Conservation (phyloP, 1,140 invertebrate species). For the Eriocheir sinensis region DNA sequence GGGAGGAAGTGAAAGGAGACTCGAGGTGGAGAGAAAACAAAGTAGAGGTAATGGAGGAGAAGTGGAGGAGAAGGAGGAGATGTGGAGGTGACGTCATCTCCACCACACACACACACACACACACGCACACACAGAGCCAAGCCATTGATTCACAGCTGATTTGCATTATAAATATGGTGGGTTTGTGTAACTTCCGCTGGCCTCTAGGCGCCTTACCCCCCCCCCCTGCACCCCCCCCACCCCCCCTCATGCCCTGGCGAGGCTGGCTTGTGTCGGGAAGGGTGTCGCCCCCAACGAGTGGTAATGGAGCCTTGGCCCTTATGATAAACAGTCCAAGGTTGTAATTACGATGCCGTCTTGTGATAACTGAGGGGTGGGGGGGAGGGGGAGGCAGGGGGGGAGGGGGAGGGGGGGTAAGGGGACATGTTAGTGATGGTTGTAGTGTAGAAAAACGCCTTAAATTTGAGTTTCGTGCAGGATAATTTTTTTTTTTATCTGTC, state of each 20-base stretch:
- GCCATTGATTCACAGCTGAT: conserved; percentile 74
- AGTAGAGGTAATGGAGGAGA: not conserved
- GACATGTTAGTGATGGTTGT: conserved; percentile 39
- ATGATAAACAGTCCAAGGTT: conserved; percentile 50
- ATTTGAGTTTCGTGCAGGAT: conserved; percentile 39
- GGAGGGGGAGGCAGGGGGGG: conserved; percentile 3
- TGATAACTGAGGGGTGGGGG: conserved; percentile 41
- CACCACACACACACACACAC: conserved; percentile 28
- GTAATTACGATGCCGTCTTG: conserved; percentile 55
- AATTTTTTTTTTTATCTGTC: not conserved
- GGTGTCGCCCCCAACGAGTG: conserved; percentile 16
- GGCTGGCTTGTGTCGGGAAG: conserved; percentile 21
- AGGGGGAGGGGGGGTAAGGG: not conserved
- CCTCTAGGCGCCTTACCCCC: not conserved
- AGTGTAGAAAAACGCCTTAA: conserved; percentile 52
- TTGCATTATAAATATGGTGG: conserved; percentile 73
- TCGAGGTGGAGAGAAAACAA: too few species aligned
- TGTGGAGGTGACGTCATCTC: not conserved
- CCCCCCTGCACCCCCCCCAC: conserved; percentile 31
- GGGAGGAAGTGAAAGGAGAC: not conserved
- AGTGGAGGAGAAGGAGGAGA: not conserved
- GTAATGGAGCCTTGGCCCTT: conserved; percentile 43
- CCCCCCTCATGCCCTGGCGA: conserved; percentile 23
- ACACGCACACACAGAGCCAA: conserved; percentile 40
- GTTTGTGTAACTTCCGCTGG: conserved; percentile 73